Conservation (phyloP, 2,113 vertebrate genomes). For the Actenoides lindsayi region DNA sequence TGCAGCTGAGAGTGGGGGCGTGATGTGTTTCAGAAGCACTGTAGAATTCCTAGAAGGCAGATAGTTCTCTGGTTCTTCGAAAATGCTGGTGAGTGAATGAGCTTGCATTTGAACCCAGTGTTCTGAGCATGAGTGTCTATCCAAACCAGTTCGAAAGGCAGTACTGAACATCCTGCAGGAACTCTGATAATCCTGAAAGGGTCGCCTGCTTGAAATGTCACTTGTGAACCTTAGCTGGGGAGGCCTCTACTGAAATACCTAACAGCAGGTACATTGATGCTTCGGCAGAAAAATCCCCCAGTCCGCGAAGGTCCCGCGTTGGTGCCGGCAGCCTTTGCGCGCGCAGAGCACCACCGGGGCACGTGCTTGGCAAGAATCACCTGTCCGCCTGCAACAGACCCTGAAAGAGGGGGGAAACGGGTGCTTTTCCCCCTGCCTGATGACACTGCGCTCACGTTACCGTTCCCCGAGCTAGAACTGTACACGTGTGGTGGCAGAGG, state of each 20-base stretch:
- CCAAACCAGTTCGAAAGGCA: not conserved
- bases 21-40: not conserved
- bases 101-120: not conserved
- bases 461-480: accelerated
- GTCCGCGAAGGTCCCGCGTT: not conserved
- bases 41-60: not conserved
- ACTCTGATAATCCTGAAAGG: not conserved
- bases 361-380: not conserved
- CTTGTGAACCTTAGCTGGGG: not conserved
- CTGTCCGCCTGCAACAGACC: not conserved
- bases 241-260: not conserved
- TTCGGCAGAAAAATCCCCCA: not conserved
- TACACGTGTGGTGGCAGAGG: accelerated
- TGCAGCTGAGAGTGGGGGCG: not conserved
- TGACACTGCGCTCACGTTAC: too few relatives aligned
- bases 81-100: not conserved
- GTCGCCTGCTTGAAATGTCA: not conserved
- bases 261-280: not conserved
- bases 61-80: not conserved
- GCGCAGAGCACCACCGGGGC: not conserved
- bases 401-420: not conserved
- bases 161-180: not conserved
- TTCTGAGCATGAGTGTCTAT: not conserved
- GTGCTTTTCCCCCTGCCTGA: not conserved
- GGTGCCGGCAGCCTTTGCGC: not conserved